Base-by-base conservation (phyloP, 2,797 vertebrate species). In the Leucoraja ocellata region DNA sequence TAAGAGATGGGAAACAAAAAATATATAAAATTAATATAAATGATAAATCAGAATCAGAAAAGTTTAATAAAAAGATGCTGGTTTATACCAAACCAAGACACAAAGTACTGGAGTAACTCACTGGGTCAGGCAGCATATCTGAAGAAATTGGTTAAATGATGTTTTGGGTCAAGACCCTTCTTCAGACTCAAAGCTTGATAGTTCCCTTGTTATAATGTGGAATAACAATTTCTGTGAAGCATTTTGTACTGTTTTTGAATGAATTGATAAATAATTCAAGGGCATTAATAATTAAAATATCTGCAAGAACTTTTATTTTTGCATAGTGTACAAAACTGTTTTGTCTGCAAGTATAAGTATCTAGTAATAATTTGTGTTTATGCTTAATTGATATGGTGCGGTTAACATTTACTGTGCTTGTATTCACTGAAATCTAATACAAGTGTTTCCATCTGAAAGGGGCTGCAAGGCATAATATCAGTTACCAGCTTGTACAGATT, bases 361-460 rank as follows among this genome's bases (percentile, higher is more conserved):
- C 25, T n/a, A 16, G 84, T 21, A 65, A 88, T 32, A 36, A 68
- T 68, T 68, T 68, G 61, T 88, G 63, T 88, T 88, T 25, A 88
- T 88, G 16, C 58, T 86, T 86, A 58, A 21, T 21, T 36, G 25
- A 21, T 68, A 68, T 32, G 65, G 14, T 68, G 65, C 18, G 23
- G n/a, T 68, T 68, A 68, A 36, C 25, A 36, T 68, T 88, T 65
- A 16, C 6, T 68, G n/a, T 16, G 36, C 84, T 65, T 10, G 16
- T 88, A 7, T 9, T 68, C 84, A 84, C 6, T 84, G n/a, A 84
- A 84, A 61, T 84, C 81, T 58, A 88, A 88, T 65, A 68, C 36
- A 68, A 36, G 4, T 88, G 61, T 88, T 88, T 88, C 84, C n/a
- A 63, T 76, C 73, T 76, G 23, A 32, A 71, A 92, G 68, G 90